Evolutionary conservation across 2,888 invertebrate genomes (phyloP), one percentile per base, ranked within the genome.

Genomic region (Diaprepes abbreviatus): DNA sequence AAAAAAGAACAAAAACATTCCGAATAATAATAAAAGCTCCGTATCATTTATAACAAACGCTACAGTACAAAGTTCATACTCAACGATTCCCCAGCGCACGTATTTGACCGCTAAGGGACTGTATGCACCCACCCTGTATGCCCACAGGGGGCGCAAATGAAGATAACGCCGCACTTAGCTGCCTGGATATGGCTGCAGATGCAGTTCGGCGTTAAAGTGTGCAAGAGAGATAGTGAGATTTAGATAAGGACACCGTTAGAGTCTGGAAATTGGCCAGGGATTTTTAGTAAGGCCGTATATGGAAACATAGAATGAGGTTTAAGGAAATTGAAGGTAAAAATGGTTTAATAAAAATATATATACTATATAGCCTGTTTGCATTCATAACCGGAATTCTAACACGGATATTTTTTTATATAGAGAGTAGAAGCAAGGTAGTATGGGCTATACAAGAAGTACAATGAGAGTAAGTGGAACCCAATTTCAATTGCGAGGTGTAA

Each of bases 151-250:
- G 79, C 74, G 78, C 80, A 82, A 82, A 82, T 81, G 81, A 79
- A 82, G 82, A 83, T 83, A 83, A 83, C 81, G 81, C 77, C 75
- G 76, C 80, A 80, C 79, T 80, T 77, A 76, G 73, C 76, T 63
- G 43, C 40, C 58, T 71, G 66, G 62, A 66, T 66, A 67, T 50
- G 63, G 63, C 58, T 50, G 62, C 57, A 58, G 66, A 35, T 71
- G 71, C 66, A 71, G 50, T 71, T 67, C 75, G 75, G 74, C 40
- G 52, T 19, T 58, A 54, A 64, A 55, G 43, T 55, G 55, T 62
- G 36, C 45, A 24, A 54, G 40, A 36, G 48, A 33, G 63, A 35
- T 16, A 55, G 67, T 9, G 43, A 5, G 62, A 62, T 24, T 38
- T 52, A 52, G 33, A 35, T 65, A 65, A 33, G 54, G 54, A 65